phyloP scores from a whole-genome alignment of 2,888 invertebrate genomes.

The Sialis lutaria region DNA sequence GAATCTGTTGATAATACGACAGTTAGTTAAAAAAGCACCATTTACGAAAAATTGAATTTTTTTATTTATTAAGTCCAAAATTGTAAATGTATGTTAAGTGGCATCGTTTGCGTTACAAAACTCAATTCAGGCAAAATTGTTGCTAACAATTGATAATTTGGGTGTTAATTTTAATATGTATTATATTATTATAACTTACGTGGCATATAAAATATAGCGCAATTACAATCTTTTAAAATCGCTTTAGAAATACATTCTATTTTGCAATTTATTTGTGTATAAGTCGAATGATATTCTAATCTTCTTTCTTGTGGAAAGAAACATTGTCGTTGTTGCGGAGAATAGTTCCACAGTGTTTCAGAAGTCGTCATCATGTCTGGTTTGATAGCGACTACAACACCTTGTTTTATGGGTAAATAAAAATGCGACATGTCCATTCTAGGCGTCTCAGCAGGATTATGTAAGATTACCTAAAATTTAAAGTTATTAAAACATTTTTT shows the following conservation, averaged over 20 bases:
- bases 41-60: too few species aligned
- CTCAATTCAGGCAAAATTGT: too few species aligned
- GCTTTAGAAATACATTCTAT: conserved; percentile 55
- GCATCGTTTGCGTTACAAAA: too few species aligned
- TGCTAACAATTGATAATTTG: too few species aligned
- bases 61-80: too few species aligned
- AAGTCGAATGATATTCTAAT: conserved; percentile 44
- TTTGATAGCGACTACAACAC: conserved; percentile 51
- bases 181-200: conserved; percentile 18
- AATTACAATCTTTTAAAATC: conserved; percentile 41
- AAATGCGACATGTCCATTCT: conserved; percentile 51
- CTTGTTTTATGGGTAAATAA: conserved; percentile 49
- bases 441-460: conserved; percentile 51
- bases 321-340: conserved; percentile 46
- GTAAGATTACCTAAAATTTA: conserved; percentile 43
- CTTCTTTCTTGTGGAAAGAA: conserved; percentile 48
- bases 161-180: background rate
- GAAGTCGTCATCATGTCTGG: conserved; percentile 65
- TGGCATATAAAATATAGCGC: conserved; percentile 57
- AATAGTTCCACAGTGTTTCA: conserved; percentile 41
- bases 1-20: too few species aligned
- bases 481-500: too few species aligned
- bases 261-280: conserved; percentile 57
- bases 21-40: too few species aligned
- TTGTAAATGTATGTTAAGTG: too few species aligned